Conservation (phyloP, 1,140 invertebrate genomes). For the Cylas formicarius region DNA sequence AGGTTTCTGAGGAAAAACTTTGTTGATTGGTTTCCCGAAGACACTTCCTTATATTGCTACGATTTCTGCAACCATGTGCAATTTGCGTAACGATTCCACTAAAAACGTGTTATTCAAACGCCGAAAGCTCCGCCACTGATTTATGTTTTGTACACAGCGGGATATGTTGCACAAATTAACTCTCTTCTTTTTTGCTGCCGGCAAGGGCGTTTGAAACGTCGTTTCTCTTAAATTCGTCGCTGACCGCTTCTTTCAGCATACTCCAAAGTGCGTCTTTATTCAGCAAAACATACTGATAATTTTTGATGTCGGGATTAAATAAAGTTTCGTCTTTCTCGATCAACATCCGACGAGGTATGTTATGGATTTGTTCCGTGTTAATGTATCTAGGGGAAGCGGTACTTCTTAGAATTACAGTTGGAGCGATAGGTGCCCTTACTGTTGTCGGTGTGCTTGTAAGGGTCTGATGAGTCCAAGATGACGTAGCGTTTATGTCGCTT, state of each 20-base stretch:
- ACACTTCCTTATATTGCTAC: no score
- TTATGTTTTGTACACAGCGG: no score
- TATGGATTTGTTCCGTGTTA: conserved; percentile 49
- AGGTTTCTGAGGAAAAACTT: no score
- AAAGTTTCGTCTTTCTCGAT: conserved; percentile 28
- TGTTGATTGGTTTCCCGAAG: no score
- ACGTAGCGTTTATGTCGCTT: conserved; percentile 1
- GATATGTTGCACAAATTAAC: no score
- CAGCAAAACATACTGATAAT: conserved; percentile 48
- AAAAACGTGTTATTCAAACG: no score
- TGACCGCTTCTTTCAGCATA: conserved; percentile 49
- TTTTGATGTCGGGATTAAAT: conserved; percentile 48
- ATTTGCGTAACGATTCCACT: no score
- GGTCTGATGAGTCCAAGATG: conserved; percentile 13
- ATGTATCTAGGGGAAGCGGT: conserved; percentile 42
- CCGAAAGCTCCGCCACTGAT: no score
- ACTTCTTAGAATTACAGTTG: conserved; percentile 4
- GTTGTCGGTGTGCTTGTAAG: conserved; percentile 6
- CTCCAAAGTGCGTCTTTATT: conserved; percentile 54
- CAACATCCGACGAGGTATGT: conserved; percentile 36
- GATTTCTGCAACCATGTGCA: no score
- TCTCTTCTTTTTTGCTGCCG: no score
- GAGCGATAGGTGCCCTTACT: not conserved
- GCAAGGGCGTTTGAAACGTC: conserved; percentile 16
- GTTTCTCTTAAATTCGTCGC: conserved; percentile 31